Evolutionary conservation across 2,113 vertebrate genomes (phyloP).

Genomic region (Pseudopipra pipra): DNA sequence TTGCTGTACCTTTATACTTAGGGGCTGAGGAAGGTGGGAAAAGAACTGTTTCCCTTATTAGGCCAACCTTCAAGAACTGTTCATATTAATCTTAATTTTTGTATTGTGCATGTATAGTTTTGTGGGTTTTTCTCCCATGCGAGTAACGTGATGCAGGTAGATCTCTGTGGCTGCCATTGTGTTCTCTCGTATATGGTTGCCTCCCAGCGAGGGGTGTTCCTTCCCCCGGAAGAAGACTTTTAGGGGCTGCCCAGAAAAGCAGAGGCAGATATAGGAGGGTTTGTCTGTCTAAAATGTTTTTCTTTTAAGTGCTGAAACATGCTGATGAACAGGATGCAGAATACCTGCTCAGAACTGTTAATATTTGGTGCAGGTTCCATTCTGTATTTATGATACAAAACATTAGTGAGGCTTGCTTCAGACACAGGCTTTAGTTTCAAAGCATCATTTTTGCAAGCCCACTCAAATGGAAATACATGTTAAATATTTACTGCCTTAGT

Average conservation of each 20-base stretch:
- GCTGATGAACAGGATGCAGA: not conserved
- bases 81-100: not conserved
- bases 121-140: not conserved
- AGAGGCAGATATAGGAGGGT: not conserved
- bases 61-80: not conserved
- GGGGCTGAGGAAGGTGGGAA: not conserved
- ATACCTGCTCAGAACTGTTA: not conserved
- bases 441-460: not conserved
- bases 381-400: not conserved
- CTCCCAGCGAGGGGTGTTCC: not conserved
- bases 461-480: not conserved
- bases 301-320: not conserved
- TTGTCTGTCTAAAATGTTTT: not conserved
- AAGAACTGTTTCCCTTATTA: not conserved
- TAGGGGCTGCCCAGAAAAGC: not conserved
- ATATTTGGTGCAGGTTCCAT: not conserved
- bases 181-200: not conserved
- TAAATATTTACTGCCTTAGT: slow-evolving; percentile 29
- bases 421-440: not conserved
- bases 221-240: not conserved
- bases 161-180: fast-evolving
- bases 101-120: not conserved
- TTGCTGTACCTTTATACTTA: not conserved
- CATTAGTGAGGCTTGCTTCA: not conserved
- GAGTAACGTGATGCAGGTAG: not conserved